Evolutionary conservation across 2,888 invertebrate genomes (phyloP).

Genomic region (Lamproptera curius): DNA sequence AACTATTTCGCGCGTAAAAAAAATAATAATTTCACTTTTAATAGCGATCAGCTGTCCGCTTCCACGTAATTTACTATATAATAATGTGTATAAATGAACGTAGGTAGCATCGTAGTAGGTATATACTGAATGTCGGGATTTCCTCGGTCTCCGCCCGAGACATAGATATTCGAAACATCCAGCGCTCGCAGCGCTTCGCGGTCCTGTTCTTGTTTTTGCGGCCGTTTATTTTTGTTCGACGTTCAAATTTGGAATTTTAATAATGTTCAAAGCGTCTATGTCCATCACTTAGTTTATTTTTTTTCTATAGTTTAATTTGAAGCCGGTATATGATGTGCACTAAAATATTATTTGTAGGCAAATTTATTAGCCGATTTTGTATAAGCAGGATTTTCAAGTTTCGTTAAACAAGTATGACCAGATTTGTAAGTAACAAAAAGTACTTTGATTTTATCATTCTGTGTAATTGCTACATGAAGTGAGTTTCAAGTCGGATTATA

Average conservation of each 20-base stretch:
- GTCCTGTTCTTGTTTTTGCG: not conserved
- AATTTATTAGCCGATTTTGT: too few relatives aligned
- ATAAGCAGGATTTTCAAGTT: too few relatives aligned
- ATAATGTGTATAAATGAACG: constrained; percentile 48
- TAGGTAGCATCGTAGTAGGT: constrained; percentile 34
- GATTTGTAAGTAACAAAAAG: too few relatives aligned
- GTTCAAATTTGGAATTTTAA: not conserved
- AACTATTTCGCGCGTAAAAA: constrained; percentile 1
- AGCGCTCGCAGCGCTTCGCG: constrained; percentile 50
- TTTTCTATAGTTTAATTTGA: too few relatives aligned
- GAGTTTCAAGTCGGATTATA: too few relatives aligned
- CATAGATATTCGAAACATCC: constrained; percentile 35
- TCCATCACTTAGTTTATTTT: too few relatives aligned
- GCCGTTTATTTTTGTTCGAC: not conserved
- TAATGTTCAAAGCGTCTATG: too few relatives aligned
- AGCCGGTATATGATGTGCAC: too few relatives aligned
- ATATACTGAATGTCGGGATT: constrained; percentile 45
- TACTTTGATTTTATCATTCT: too few relatives aligned
- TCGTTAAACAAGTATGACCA: too few relatives aligned
- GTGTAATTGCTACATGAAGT: too few relatives aligned
- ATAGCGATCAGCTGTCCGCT: constrained; percentile 54
- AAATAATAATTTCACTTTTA: constrained; percentile 44
- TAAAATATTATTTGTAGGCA: too few relatives aligned
- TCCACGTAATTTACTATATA: constrained; percentile 58
- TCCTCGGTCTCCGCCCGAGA: constrained; percentile 57